Conservation (phyloP, 2,113 vertebrate genomes). For the Puma concolor region DNA sequence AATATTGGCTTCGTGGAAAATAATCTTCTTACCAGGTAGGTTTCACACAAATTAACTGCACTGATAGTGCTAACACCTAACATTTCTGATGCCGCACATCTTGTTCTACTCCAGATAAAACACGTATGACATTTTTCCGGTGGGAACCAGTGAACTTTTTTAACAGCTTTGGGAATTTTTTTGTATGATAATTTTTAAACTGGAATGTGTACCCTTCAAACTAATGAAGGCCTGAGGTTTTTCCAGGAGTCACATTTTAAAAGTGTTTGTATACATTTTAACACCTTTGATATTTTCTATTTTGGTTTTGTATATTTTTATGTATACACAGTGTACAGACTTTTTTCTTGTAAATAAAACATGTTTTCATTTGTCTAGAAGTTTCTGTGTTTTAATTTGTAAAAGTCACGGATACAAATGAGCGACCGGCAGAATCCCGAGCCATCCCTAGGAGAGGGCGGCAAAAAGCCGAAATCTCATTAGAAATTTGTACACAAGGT, state of each 20-base stretch:
- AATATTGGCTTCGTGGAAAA: constrained; percentile 51
- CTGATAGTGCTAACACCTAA: constrained; percentile 79
- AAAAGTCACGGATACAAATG: background rate
- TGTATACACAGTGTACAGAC: constrained; percentile 90
- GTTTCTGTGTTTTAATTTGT: constrained; percentile 69
- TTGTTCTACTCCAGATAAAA: constrained; percentile 66
- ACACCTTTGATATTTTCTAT: constrained; percentile 91
- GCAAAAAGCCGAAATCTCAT: background rate
- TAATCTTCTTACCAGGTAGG: constrained; percentile 1
- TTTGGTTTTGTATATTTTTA: constrained; percentile 93
- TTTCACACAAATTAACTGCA: constrained; percentile 72
- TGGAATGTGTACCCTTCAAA: constrained; percentile 85
- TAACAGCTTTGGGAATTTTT: constrained; percentile 88
- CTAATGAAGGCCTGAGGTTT: constrained; percentile 84
- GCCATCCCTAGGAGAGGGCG: background rate
- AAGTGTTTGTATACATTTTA: constrained; percentile 91
- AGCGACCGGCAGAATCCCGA: background rate
- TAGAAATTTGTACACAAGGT: background rate
- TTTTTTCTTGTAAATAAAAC: constrained; percentile 91
- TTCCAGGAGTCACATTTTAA: constrained; percentile 88
- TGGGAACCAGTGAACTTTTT: constrained; percentile 88
- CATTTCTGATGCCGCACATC: constrained; percentile 66
- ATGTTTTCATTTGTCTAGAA: constrained; percentile 86
- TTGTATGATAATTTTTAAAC: constrained; percentile 90
- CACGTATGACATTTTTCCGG: constrained; percentile 79